Base-by-base conservation (phyloP, 2,113 vertebrate species). In the Campylorhamphus procurvoides region DNA sequence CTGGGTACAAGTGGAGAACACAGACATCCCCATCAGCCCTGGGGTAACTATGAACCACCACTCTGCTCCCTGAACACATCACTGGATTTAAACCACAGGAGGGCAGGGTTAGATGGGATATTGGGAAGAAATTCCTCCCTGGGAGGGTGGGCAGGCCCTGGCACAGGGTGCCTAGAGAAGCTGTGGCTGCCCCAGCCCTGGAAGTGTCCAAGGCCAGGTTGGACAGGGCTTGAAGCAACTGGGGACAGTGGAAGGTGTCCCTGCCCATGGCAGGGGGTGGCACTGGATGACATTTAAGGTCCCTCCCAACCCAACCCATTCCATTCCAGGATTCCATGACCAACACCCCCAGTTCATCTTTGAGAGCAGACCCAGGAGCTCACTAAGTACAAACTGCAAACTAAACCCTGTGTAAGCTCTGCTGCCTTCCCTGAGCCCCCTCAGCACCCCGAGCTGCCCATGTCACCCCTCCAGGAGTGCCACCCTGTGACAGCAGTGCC, bases 201-300 rank as follows among this genome's bases (percentile, higher is more conserved):
- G 4, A 0, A 49, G n/a, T 55, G 63, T 4, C 55, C 53, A 29
- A 22, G 11, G 29, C 71, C 40, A 62, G 55, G 14, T 0, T 64
- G 56, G 47, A 62, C 0, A 0, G 23, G 28, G 55, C 12, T 53
- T n/a, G 58, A 59, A 37, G 27, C 59, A 42, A 0, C 67, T 35
- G 33, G 35, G 31, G 31, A 17, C 0, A 9, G 52, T 18, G 49
- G 27, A 2, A 83, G 25, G 14, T 55, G 63, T 28, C 47, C 20
- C 63, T 35, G 46, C 25, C 23, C 67, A 69, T 28, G n/a, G 66
- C 12, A 35, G 18, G 9, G 25, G n/a, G n/a, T 69, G n/a, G 27
- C 2, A 69, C 18, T 37, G 20, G 10, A 25, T 25, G 11, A 6
- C 5, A n/a, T 25, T 40, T 12, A n/a, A 53, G 19, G 24, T 35